phyloP scores from a whole-genome alignment of 92 coral and sea anemone species.

The Phenganax marumi region DNA sequence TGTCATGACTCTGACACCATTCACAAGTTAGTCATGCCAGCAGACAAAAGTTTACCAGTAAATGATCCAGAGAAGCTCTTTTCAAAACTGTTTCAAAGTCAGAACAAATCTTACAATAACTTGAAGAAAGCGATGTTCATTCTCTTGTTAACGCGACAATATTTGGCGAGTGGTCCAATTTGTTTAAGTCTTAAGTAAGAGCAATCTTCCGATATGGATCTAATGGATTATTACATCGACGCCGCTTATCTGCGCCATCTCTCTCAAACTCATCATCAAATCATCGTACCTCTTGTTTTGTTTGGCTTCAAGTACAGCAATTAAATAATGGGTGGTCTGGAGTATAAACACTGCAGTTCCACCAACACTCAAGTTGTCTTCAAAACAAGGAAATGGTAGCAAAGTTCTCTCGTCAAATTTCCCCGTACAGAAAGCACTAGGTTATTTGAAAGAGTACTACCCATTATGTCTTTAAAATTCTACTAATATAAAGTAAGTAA shows the following conservation, averaged over 20 bases:
- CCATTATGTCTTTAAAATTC: too few species aligned
- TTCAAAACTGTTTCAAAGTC: not conserved
- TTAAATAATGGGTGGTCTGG: conserved; percentile 42
- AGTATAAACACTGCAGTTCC: not conserved
- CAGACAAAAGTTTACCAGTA: not conserved
- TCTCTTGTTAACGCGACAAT: conserved; percentile 18
- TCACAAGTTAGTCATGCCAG: not conserved
- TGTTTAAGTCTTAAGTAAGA: not conserved
- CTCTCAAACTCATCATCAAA: conserved; percentile 28
- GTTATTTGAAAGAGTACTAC: too few species aligned
- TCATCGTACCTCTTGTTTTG: conserved; percentile 17
- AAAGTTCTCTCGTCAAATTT: too few species aligned
- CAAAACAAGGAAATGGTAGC: too few species aligned
- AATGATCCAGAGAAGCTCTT: not conserved
- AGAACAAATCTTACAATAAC: not conserved
- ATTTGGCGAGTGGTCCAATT: not conserved
- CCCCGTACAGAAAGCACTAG: too few species aligned
- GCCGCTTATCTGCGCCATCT: conserved; percentile 43
- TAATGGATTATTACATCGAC: conserved; percentile 44
- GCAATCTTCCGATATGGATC: conserved; percentile 42
- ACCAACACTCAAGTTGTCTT: too few species aligned
- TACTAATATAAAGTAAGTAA: too few species aligned
- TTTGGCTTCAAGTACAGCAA: conserved; percentile 25
- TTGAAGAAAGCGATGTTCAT: not conserved
- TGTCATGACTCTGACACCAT: conserved; percentile 14